Base-by-base conservation (phyloP, 2,888 invertebrate genomes). In the Meliscaeva auricollis region DNA sequence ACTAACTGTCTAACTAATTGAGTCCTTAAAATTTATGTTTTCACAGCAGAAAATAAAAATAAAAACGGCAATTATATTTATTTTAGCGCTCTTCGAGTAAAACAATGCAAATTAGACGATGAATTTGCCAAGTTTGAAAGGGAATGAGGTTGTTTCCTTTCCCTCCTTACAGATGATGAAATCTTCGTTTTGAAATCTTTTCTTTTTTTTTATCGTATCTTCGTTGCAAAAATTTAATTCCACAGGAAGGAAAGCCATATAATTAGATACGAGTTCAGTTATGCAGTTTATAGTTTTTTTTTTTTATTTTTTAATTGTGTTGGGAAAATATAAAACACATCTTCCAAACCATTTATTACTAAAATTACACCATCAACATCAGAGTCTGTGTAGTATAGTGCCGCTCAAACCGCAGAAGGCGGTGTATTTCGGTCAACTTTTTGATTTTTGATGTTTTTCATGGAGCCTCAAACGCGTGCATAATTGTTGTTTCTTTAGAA, bases 101-200 rank as follows among this genome's bases (percentile, higher is more conserved):
- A 58, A 58, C 58, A 58, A 58, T 58, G 58, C 58, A 58, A 58
- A 58, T 38, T 38, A 56, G 35, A n/a, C n/a, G n/a, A 56, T 17
- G 26, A 32, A 52, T n/a, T 52, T 52, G n/a, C n/a, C 26, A 30
- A 22, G n/a, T 30, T 26, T n/a, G 26, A 1, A n/a, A 15, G n/a
- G 8, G 26, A 17, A 32, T 3, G 15, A 32, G 2, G 0, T 50
- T 26, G 3, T n/a, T n/a, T 13, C 0, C 13, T 50, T 50, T 22
- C 5, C 50, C 22, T 22, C 13, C 3, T 2, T 6, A 9, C 26
- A 26, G 26, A 26, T 26, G 26, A 26, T 32, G 8, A 30, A 9
- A 30, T 54, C 54, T 32, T 32, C 5, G 2, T 7, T 56, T 35
- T 58, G n/a, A 38, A 38, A 20, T 58, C 8, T 20, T 58, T 58